phyloP scores from a whole-genome alignment of 2,888 invertebrate genomes.

The Lagria hirta region DNA sequence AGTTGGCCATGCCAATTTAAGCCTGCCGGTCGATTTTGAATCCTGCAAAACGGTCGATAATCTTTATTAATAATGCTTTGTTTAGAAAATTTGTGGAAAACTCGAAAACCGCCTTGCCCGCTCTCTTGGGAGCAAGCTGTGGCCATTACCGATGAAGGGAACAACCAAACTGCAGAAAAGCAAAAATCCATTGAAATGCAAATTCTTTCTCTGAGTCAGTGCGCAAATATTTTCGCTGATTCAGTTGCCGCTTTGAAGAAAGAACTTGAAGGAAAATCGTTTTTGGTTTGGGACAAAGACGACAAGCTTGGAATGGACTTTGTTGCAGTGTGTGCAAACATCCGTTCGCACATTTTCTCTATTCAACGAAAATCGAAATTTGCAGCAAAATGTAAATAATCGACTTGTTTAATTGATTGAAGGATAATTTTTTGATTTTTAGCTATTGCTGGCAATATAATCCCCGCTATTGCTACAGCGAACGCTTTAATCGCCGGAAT shows the following conservation, averaged over 20 bases:
- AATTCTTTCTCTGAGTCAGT: slow-evolving; percentile 51
- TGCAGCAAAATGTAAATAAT: slow-evolving; percentile 85
- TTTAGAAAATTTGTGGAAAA: slow-evolving; percentile 89
- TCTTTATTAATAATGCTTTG: slow-evolving; percentile 21
- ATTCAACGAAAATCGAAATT: slow-evolving; percentile 87
- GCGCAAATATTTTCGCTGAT: slow-evolving; percentile 66
- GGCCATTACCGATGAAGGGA: slow-evolving; percentile 23
- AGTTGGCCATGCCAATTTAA: too few species aligned
- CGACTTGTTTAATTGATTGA: slow-evolving; percentile 3
- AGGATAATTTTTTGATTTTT: slow-evolving; percentile 30
- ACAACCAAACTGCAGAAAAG: slow-evolving; percentile 24
- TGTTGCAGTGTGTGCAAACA: slow-evolving; percentile 92
- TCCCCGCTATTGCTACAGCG: slow-evolving; percentile 98
- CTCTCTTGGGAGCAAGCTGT: slow-evolving; percentile 65
- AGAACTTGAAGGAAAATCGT: slow-evolving; percentile 62
- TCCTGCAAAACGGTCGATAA: neutral
- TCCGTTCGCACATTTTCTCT: slow-evolving; percentile 86
- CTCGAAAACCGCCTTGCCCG: slow-evolving; percentile 81
- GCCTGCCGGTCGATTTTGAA: neutral
- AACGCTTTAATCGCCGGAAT: slow-evolving; percentile 97
- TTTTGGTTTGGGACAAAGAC: slow-evolving; percentile 97
- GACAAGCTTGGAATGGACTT: slow-evolving; percentile 93
- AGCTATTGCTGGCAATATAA: slow-evolving; percentile 99
- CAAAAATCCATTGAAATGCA: slow-evolving; percentile 45
- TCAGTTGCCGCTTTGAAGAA: slow-evolving; percentile 67